Percentiles rank a stretch among this genome's conserved stretches.
phyloP scores from a whole-genome alignment of 2,113 vertebrate genomes.

The Tamias sibiricus region DNA sequence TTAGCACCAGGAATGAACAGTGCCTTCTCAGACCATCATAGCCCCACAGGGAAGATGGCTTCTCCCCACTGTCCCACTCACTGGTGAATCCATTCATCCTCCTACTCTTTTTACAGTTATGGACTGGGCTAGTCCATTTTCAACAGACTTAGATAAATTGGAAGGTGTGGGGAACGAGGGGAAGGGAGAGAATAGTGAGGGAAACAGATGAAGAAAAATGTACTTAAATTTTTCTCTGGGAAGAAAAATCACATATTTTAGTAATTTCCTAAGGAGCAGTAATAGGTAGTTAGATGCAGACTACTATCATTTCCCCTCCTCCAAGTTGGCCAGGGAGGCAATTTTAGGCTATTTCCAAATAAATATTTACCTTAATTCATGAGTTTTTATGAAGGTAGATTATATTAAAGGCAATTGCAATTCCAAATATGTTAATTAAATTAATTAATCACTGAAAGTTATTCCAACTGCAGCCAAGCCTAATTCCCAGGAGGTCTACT shows the following conservation, averaged over 20 bases:
- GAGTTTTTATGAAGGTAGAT: conserved; percentile 50
- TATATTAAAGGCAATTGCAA: conserved; percentile 43
- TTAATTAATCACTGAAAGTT: conserved; percentile 60
- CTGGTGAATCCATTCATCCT: background rate
- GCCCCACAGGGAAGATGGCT: background rate
- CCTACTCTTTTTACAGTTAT: background rate
- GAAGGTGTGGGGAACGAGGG: background rate
- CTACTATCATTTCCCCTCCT: conserved; percentile 7
- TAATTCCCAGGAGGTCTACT: background rate
- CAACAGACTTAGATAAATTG: background rate
- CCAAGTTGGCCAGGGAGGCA: background rate
- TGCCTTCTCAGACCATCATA: background rate
- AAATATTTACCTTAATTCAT: conserved; percentile 41
- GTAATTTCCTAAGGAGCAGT: conserved; percentile 23
- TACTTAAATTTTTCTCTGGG: conserved; percentile 28
- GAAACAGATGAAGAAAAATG: conserved; percentile 53
- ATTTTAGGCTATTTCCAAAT: conserved; percentile 34
- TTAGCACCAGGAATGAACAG: background rate
- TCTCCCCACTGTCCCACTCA: background rate
- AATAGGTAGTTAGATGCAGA: conserved; percentile 8
- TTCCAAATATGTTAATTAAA: conserved; percentile 58
- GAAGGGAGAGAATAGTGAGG: background rate
- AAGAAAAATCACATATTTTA: conserved; percentile 48
- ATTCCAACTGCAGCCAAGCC: background rate
- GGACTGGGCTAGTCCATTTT: background rate